Conservation (phyloP, 2,797 vertebrate species). For the Sphaeramia orbicularis region DNA sequence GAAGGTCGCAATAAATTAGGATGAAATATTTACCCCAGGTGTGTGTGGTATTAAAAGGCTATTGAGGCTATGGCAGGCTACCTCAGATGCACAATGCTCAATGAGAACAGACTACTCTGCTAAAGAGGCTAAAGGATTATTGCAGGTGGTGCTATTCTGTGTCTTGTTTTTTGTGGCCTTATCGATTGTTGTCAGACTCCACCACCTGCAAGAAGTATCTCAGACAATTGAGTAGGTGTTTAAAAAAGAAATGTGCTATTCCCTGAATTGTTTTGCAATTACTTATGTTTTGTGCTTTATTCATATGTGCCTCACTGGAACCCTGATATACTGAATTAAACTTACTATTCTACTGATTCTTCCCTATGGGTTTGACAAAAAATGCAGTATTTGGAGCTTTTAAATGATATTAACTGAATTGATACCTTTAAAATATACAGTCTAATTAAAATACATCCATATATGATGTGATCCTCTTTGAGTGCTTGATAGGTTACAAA, state of each 20-base stretch:
- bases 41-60: slow-evolving; percentile 49
- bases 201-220: slow-evolving; percentile 48
- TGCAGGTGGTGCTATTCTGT: slow-evolving; percentile 59
- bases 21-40: slow-evolving; percentile 58
- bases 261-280: not conserved
- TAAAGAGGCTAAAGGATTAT: slow-evolving; percentile 42
- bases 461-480: slow-evolving; percentile 1
- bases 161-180: slow-evolving; percentile 49
- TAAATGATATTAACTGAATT: too few species aligned
- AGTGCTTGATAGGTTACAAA: not conserved
- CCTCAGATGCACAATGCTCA: slow-evolving; percentile 18
- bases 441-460: too few species aligned
- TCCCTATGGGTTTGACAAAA: too few species aligned
- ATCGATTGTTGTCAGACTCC: slow-evolving; percentile 56
- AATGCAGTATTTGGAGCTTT: too few species aligned
- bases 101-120: slow-evolving; percentile 48
- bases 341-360: too few species aligned
- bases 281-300: too few species aligned
- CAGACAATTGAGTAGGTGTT: slow-evolving; percentile 42
- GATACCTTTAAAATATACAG: too few species aligned
- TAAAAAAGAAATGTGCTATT: slow-evolving; percentile 16
- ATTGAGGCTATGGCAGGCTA: slow-evolving; percentile 12
- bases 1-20: slow-evolving; percentile 43
- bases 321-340: too few species aligned
- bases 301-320: too few species aligned